These are phyloP conservation scores for Drosophila niveifrons DNA, from an alignment of 2,888 invertebrate genomes.

Conservation along the genomic window DNA sequence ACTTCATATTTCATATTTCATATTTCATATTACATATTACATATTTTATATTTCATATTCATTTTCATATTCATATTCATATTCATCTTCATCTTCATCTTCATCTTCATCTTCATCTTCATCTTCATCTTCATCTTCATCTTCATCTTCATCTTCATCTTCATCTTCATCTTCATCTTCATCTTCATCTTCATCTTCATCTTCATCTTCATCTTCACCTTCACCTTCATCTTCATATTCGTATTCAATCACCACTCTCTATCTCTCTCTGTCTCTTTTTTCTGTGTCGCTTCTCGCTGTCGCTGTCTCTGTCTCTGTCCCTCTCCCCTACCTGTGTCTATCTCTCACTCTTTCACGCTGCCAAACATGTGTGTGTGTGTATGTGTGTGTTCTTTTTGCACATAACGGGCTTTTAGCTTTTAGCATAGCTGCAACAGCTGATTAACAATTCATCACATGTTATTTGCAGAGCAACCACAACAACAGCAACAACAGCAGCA, in stretches of 20 bases:
- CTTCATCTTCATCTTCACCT: too few relatives aligned
- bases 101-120: too few relatives aligned
- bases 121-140: too few relatives aligned
- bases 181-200: too few relatives aligned
- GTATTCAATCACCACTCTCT: conserved; percentile 2
- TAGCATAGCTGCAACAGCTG: neutral
- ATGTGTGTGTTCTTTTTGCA: conserved; percentile 48
- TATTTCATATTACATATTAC: too few relatives aligned
- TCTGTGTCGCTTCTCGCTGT: conserved; percentile 24
- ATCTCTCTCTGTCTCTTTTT: conserved; percentile 1
- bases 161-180: too few relatives aligned
- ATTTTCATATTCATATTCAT: too few relatives aligned
- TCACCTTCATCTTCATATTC: too few relatives aligned
- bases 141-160: too few relatives aligned
- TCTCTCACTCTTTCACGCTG: conserved; percentile 46
- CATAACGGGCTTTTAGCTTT: conserved; percentile 16
- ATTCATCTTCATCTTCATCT: too few relatives aligned
- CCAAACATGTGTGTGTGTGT: neutral
- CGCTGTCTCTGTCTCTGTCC: conserved; percentile 29
- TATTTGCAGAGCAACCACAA: conserved; percentile 58
- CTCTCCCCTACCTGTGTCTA: conserved; percentile 2
- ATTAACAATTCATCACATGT: conserved; percentile 20
- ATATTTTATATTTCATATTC: too few relatives aligned
- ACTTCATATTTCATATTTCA: too few relatives aligned
- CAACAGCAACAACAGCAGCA: conserved; percentile 24